These are phyloP conservation scores for Melospiza georgiana DNA, from an alignment of 2,113 vertebrate genomes.

Conservation along the genomic window DNA sequence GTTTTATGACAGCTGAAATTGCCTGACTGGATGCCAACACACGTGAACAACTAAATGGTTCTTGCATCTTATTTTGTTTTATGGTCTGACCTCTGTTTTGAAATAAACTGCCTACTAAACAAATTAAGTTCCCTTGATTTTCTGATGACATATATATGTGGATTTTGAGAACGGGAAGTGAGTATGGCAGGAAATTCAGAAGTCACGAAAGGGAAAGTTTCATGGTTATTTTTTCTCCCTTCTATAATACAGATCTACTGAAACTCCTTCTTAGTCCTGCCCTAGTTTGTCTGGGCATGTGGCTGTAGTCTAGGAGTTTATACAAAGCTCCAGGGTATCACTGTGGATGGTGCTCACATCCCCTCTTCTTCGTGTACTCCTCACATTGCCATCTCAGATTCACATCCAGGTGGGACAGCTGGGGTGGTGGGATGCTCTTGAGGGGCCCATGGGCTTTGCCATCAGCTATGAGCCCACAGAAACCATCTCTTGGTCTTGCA, in stretches of 20 bases:
- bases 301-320: not conserved
- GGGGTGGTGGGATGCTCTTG: not conserved
- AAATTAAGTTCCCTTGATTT: not conserved
- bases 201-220: not conserved
- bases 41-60: not conserved
- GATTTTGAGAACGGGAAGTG: not conserved
- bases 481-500: not conserved
- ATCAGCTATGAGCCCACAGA: not conserved
- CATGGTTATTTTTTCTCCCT: not conserved
- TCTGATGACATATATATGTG: not conserved
- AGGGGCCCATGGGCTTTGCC: not conserved
- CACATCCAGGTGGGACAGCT: not conserved
- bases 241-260: not conserved
- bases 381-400: not conserved
- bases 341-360: rapidly evolving
- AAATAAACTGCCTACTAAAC: slow-evolving; percentile 11
- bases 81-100: not conserved
- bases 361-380: not conserved
- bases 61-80: not conserved
- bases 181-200: not conserved
- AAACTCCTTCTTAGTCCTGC: not conserved
- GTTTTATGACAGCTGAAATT: slow-evolving; percentile 30
- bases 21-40: not conserved
- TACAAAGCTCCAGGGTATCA: not conserved
- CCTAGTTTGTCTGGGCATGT: not conserved